Conservation (phyloP, 2,113 vertebrate species). For the Oreochromis niloticus region DNA sequence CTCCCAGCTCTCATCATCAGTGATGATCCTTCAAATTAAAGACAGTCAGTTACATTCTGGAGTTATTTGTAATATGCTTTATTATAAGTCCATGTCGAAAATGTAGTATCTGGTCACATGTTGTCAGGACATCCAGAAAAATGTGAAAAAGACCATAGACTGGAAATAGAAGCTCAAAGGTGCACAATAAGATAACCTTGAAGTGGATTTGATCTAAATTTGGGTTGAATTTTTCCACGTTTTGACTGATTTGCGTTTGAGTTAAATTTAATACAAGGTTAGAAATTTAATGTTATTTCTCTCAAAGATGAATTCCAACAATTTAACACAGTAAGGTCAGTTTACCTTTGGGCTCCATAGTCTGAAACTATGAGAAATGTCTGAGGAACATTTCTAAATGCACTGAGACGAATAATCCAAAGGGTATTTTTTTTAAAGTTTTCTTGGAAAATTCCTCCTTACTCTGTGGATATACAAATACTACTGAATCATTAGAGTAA, state of each 20-base stretch:
- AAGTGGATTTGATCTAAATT: background rate
- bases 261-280: background rate
- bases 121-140: no score
- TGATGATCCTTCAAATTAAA: background rate
- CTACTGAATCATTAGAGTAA: background rate
- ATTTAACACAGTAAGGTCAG: background rate
- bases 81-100: background rate
- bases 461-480: background rate
- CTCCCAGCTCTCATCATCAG: background rate
- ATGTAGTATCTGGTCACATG: background rate
- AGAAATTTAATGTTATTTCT: background rate
- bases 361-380: no score
- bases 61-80: background rate
- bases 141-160: background rate
- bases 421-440: background rate
- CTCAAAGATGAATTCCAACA: background rate
- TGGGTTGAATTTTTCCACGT: background rate
- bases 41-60: background rate
- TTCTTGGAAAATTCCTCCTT: background rate
- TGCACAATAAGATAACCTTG: background rate
- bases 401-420: background rate
- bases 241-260: background rate
- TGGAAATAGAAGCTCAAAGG: background rate
- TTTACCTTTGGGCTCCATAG: background rate
- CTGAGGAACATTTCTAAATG: background rate